Percentiles rank a stretch among this genome's conserved stretches.
Evolutionary conservation across 2,797 vertebrate genomes (phyloP).

Genomic region (Nothura maculosa): DNA sequence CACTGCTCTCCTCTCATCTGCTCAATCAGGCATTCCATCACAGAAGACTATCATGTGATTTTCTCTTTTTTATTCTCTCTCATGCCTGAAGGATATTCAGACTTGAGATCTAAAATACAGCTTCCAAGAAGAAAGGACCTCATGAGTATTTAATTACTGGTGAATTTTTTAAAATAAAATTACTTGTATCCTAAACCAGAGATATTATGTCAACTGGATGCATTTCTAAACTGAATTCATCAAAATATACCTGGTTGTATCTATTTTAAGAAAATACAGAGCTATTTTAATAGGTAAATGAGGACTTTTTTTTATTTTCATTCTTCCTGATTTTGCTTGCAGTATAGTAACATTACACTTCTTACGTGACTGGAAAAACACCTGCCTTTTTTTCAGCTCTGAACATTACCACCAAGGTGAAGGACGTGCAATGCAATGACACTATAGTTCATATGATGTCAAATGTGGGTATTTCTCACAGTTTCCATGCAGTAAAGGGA

Average conservation of each 20-base stretch:
- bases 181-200: neutral
- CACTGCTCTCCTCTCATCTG: neutral
- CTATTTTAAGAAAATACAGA: neutral
- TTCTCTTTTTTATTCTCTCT: neutral
- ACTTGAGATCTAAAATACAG: neutral
- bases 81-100: neutral
- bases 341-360: neutral
- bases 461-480: conserved; percentile 41
- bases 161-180: neutral
- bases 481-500: conserved; percentile 37
- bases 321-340: neutral
- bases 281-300: neutral
- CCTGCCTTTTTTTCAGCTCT: neutral
- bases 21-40: neutral
- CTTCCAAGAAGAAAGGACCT: neutral
- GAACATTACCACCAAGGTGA: conserved; percentile 43
- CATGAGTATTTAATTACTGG: neutral
- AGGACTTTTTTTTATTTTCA: neutral
- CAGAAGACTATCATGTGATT: neutral
- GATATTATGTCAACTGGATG: neutral
- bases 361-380: neutral
- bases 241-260: neutral
- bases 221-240: neutral
- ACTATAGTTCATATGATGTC: conserved; percentile 46
- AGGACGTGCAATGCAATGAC: conserved; percentile 31